A percentile compares a stretch with the other conserved stretches of the same genome.
Evolutionary conservation across 2,888 invertebrate genomes (phyloP).

Genomic region (Theristus sp.): DNA sequence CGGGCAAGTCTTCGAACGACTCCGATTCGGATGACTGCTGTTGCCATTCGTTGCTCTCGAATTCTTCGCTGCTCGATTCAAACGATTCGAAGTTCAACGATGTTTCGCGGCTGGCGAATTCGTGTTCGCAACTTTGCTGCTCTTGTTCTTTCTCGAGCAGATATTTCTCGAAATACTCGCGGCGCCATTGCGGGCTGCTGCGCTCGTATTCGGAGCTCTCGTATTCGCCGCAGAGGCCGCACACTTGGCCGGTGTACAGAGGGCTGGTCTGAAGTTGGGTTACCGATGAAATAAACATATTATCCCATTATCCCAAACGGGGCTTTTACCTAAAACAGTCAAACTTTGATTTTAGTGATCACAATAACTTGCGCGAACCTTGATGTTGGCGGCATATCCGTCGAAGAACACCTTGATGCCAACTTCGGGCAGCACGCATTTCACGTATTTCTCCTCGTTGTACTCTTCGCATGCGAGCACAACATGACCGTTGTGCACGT

Average conservation of each 20-base stretch:
- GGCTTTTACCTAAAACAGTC: too few species aligned
- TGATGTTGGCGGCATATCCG: conserved; percentile 15
- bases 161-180: conserved; percentile 14
- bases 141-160: conserved; percentile 13
- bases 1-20: too few species aligned
- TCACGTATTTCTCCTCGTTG: background rate
- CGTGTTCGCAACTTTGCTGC: conserved; percentile 4
- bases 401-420: conserved; percentile 18
- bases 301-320: too few species aligned
- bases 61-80: too few species aligned
- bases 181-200: too few species aligned
- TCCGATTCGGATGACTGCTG: too few species aligned
- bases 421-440: conserved; percentile 9
- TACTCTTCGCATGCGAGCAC: background rate
- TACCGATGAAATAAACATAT: too few species aligned
- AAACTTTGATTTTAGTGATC: background rate
- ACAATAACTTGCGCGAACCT: background rate
- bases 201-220: too few species aligned
- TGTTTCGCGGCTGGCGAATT: background rate
- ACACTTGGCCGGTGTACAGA: conserved; percentile 17
- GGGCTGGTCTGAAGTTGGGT: conserved; percentile 9
- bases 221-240: conserved; percentile 27
- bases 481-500: background rate
- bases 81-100: too few species aligned
- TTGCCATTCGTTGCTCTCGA: too few species aligned